Evolutionary conservation across 2,888 invertebrate species (phyloP).

Genomic region (Cacoxenus indagator): DNA sequence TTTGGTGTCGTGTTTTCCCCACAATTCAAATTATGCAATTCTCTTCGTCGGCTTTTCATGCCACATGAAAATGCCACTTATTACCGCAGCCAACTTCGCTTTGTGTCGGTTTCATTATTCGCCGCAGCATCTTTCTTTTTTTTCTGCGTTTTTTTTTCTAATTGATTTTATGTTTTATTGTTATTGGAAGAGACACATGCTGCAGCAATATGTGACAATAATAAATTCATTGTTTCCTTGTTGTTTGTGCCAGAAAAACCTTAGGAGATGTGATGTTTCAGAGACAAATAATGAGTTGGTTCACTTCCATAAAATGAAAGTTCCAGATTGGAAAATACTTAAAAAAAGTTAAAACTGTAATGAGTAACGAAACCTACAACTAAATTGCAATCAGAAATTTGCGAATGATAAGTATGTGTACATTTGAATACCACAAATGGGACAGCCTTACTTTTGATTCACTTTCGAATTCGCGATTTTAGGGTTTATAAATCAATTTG

Average conservation of each 20-base stretch:
- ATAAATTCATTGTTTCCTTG: not conserved
- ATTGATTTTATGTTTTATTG: not conserved
- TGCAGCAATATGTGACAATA: not conserved
- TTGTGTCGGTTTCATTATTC: not conserved
- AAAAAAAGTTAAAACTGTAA: too few species aligned
- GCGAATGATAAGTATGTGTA: too few species aligned
- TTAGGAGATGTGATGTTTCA: too few species aligned
- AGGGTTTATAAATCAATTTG: too few species aligned
- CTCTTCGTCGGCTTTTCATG: not conserved
- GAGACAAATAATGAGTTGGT: not conserved
- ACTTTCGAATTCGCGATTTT: too few species aligned
- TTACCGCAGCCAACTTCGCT: not conserved
- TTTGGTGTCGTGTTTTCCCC: slow-evolving; percentile 16
- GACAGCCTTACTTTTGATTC: too few species aligned
- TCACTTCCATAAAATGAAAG: too few species aligned
- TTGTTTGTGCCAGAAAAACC: not conserved
- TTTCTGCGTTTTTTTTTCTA: not conserved
- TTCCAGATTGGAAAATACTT: too few species aligned
- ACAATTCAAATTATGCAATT: slow-evolving; percentile 11
- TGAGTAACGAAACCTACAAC: too few species aligned
- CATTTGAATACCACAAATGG: too few species aligned
- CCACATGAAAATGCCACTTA: too few species aligned
- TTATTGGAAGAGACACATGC: not conserved
- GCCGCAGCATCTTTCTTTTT: not conserved
- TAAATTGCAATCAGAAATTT: too few species aligned